A percentile compares a stretch with the other conserved stretches of the same genome.
Conservation (phyloP, 2,888 invertebrate species). For the Drosophila paramelanica region DNA sequence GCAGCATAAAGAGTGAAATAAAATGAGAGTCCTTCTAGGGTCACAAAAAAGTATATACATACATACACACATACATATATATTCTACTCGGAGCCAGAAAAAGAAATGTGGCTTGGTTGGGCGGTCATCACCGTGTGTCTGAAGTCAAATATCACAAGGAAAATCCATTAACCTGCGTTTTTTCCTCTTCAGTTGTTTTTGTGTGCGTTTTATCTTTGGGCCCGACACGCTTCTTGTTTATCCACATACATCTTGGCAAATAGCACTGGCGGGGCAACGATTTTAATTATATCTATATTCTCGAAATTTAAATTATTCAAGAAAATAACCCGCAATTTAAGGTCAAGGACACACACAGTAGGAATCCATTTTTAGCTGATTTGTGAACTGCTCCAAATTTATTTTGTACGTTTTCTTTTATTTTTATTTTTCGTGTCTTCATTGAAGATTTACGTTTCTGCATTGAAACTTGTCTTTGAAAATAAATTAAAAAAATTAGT, state of each 20-base stretch:
- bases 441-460: no score
- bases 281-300: slow-evolving; percentile 13
- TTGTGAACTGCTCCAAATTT: no score
- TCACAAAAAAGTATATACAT: slow-evolving; percentile 27
- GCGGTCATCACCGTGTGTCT: slow-evolving; percentile 57
- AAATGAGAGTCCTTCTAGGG: slow-evolving; percentile 45
- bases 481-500: no score
- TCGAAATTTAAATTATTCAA: slow-evolving; percentile 1
- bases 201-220: slow-evolving; percentile 38
- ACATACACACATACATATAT: background rate
- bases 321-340: no score
- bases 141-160: slow-evolving; percentile 76
- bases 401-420: no score
- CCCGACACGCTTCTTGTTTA: slow-evolving; percentile 24
- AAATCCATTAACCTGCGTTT: slow-evolving; percentile 78
- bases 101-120: slow-evolving; percentile 10
- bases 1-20: slow-evolving; percentile 63
- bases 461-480: no score
- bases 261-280: background rate
- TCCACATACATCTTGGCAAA: slow-evolving; percentile 24
- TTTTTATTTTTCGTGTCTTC: no score
- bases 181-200: slow-evolving; percentile 55
- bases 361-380: no score
- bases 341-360: background rate
- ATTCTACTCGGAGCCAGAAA: no score